Base-by-base conservation (phyloP, 2,888 invertebrate species). In the Desoria tigrina region DNA sequence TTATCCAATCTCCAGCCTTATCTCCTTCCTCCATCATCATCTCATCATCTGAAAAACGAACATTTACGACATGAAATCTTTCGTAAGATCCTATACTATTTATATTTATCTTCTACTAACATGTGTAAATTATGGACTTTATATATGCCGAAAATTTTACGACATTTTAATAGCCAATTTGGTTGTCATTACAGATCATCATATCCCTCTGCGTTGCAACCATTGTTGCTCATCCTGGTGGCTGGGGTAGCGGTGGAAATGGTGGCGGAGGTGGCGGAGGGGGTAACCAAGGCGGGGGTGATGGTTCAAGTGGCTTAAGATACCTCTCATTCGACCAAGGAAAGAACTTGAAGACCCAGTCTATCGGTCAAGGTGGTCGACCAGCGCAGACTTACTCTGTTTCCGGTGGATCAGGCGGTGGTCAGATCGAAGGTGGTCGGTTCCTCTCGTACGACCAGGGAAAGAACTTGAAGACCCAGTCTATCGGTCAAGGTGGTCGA, bases 111-210 rank as follows among this genome's bases (percentile, higher is more conserved):
- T n/a, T n/a, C n/a, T n/a, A n/a, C n/a, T n/a, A n/a, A n/a, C n/a
- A n/a, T n/a, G n/a, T n/a, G n/a, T n/a, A n/a, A n/a, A n/a, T n/a
- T n/a, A n/a, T n/a, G n/a, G n/a, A n/a, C n/a, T n/a, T n/a, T n/a
- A n/a, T n/a, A n/a, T 11, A 32, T 7, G 32, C 4, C 4, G 11
- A 32, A 32, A 32, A 32, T 32, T 32, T 32, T 11, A 32, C 4
- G 11, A 32, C 4, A 32, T 32, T 32, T 11, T 32, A 32, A 32
- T 32, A 7, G 6, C 4, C 4, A 32, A 32, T 32, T 32, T 42
- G 11, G n/a, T 61, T 62, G 39, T 37, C 51, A 27, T 45, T 62
- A 28, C 45, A 56, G 62, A 56, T 62, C 28, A 21, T 56, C 23
- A 26, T n/a, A n/a, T 55, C 49, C 28, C 28, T 45, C 56, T 54